Evolutionary conservation across 2,888 invertebrate genomes (phyloP).

Genomic region (Trachelus stipa): DNA sequence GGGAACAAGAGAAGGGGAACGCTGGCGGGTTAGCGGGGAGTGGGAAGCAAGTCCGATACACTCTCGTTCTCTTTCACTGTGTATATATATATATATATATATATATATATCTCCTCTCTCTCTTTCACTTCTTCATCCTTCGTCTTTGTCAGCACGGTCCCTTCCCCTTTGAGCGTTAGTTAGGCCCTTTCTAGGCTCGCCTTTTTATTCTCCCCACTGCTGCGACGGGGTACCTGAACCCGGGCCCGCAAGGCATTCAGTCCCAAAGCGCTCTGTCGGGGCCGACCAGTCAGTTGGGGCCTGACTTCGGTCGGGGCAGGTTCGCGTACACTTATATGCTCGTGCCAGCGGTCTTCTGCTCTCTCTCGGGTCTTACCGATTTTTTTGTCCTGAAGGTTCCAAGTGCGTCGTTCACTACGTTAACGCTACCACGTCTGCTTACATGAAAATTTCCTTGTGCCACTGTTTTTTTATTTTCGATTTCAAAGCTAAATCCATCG

Average conservation of each 20-base stretch:
- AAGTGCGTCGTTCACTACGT: background rate
- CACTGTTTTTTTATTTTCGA: background rate
- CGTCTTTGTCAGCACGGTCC: constrained; percentile 34
- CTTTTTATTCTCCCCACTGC: constrained; percentile 58
- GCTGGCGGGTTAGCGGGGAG: constrained; percentile 36
- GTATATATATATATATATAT: background rate
- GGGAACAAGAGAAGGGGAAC: constrained; percentile 28
- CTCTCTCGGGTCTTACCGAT: background rate
- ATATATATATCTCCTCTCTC: background rate
- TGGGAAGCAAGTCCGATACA: constrained; percentile 31
- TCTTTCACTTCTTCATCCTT: background rate
- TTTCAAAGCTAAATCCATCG: background rate
- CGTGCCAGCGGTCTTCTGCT: background rate
- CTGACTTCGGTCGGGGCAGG: constrained; percentile 62
- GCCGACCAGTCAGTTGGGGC: constrained; percentile 62
- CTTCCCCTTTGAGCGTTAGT: constrained; percentile 57
- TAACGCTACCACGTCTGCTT: background rate
- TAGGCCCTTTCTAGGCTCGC: constrained; percentile 63
- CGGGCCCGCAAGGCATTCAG: constrained; percentile 55
- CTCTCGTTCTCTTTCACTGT: constrained; percentile 11
- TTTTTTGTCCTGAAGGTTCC: background rate
- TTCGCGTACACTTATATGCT: constrained; percentile 31
- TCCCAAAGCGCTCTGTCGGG: constrained; percentile 48
- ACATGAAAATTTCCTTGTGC: background rate
- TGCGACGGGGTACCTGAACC: constrained; percentile 55